Base-by-base conservation (phyloP, 2,888 invertebrate species). In the Heteromyza rotundicornis region DNA sequence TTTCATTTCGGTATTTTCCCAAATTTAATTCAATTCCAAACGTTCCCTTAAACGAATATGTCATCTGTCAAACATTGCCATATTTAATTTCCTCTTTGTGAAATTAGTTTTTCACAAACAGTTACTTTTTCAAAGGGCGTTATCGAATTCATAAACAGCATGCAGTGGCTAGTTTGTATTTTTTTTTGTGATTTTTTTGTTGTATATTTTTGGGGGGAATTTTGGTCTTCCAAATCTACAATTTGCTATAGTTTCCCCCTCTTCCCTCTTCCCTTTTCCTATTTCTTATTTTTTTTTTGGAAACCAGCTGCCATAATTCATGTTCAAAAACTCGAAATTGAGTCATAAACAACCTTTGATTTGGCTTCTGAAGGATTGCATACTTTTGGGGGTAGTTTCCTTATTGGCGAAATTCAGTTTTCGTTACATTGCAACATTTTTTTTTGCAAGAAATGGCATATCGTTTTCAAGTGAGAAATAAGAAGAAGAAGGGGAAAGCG, bases 261-360 rank as follows among this genome's bases (percentile, higher is more conserved):
- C 7, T 27, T 27, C 7, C 10, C 5, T 27, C 27, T 27, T 5
- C 10, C 10, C 5, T 27, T 27, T 5, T 27, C 10, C 7, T 27
- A 7, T 5, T 27, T 27, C 5, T 27, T 27, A 10, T 27, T 27
- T 17, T 57, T 59, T 54, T 19, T 24, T 62, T 64, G 58, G 60
- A 47, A 51, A 68, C 49, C 76, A 73, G 73, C 76, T 76, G 76
- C 74, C 75, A 76, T 74, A 74, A 74, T 74, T 76, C 76, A 76
- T 75, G 76, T 76, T 76, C 74, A 76, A 63, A 68, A 74, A 76
- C 74, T 76, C 76, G 76, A 74, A 74, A 74, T 74, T 76, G 73
- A 74, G 74, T 74, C 76, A 74, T 74, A 74, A 74, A 74, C 76
- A 74, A 76, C 74, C 75, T 74, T 74, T 74, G 76, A 74, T 74